Percentiles rank a stretch among this genome's conserved stretches.
These are phyloP conservation scores for Silurus asotus DNA, from an alignment of 2,113 vertebrate species.

Conservation along the genomic window DNA sequence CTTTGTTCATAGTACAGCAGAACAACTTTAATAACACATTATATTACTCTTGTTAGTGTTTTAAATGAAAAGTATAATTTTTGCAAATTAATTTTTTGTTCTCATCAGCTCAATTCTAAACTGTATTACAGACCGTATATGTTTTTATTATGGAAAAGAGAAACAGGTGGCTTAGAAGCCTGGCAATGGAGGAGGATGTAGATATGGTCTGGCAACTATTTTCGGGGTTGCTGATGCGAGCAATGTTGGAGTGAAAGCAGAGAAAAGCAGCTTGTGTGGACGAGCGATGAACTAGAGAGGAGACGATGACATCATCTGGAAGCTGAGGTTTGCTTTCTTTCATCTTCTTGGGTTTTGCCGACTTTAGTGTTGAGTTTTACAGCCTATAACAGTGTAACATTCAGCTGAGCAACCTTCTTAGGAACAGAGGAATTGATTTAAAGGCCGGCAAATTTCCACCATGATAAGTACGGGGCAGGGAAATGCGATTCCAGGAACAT, in stretches of 20 bases:
- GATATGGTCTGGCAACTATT: constrained; percentile 32
- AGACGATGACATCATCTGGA: constrained; percentile 1
- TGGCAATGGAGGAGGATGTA: neutral
- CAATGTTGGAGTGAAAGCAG: neutral
- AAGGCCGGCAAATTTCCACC: neutral
- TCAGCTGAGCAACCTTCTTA: neutral
- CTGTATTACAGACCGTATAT: too few relatives aligned
- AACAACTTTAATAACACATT: too few relatives aligned
- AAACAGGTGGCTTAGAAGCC: neutral
- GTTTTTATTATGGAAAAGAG: neutral
- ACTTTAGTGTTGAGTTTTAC: neutral
- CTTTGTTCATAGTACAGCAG: too few relatives aligned
- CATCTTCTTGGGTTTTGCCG: constrained; percentile 2
- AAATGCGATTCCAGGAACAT: neutral
- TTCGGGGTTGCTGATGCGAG: constrained; percentile 40
- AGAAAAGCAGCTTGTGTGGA: neutral
- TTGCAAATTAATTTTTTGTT: too few relatives aligned
- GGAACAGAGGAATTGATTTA: neutral
- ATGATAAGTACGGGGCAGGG: neutral
- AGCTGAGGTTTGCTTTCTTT: neutral
- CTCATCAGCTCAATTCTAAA: too few relatives aligned
- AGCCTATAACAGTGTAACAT: neutral
- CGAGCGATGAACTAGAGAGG: constrained; percentile 2
- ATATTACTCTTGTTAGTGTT: too few relatives aligned
- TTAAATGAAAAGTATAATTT: too few relatives aligned